A percentile compares a stretch with the other conserved stretches of the same genome.
Conservation (phyloP, 2,113 vertebrate genomes). For the Elephantulus edwardii region DNA sequence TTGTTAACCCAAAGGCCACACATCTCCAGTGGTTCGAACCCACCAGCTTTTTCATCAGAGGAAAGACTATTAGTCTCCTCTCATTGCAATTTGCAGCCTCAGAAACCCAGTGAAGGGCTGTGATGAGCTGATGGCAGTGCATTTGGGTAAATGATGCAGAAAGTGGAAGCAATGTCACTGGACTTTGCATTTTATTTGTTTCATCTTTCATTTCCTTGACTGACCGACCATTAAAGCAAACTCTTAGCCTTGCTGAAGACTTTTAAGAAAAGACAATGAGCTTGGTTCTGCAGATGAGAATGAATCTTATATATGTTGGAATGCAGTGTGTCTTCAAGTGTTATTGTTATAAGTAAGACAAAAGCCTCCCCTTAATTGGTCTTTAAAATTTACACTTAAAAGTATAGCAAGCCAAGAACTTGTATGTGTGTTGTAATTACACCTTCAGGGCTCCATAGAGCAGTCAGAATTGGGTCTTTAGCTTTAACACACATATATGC, state of each 20-base stretch:
- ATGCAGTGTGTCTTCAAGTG: background rate
- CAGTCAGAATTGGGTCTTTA: background rate
- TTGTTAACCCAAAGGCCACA: no score
- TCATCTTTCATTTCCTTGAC: background rate
- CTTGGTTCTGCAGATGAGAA: background rate
- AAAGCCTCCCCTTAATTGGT: background rate
- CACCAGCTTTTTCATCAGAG: no score
- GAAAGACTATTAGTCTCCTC: no score
- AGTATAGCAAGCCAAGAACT: background rate
- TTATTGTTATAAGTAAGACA: background rate
- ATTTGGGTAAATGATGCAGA: background rate
- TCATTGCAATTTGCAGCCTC: no score
- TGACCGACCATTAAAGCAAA: background rate
- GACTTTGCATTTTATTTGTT: background rate
- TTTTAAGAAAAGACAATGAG: background rate
- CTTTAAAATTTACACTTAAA: constrained; percentile 10
- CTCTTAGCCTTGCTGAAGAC: background rate
- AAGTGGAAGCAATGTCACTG: background rate
- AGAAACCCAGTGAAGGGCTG: no score
- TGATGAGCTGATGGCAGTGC: no score
- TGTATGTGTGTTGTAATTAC: background rate
- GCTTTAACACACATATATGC: background rate
- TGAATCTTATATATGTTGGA: background rate
- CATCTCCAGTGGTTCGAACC: no score
- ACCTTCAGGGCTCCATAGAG: background rate